Evolutionary conservation across 2,113 vertebrate species (phyloP), one percentile per base, ranked within the genome.

Genomic region (Onychorhynchus coronatus): DNA sequence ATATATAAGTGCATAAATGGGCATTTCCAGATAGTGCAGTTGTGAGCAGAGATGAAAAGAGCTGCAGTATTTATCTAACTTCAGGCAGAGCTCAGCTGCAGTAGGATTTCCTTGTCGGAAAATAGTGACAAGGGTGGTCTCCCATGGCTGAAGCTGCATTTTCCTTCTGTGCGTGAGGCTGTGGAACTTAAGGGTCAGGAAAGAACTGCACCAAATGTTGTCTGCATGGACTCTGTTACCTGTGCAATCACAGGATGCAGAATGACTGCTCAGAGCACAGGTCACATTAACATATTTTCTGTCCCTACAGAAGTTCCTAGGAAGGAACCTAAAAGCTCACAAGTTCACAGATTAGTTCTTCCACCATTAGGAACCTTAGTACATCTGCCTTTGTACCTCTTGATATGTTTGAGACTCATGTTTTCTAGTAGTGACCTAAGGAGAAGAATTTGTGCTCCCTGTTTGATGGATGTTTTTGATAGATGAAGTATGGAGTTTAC

Each of bases 1-100:
- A 47, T 52, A 24, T 65, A 71, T 91, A 91, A 92, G 91, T 52
- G 37, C 53, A 39, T 39, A 78, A 81, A 92, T 61, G 62, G 86
- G 46, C 80, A 89, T 87, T 97, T 94, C 76, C 84, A 89, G 88
- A 58, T 9, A 0, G 41, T 11, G 52, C 35, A 9, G 17, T 16
- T 15, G 79, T 33, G 74, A 87, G 39, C 11, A 27, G 68, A 79
- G 30, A 62, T 82, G 73, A 86, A 9, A 49, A 83, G 37, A 42
- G 20, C 56, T 56, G 30, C 56, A 22, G 16, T 35, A 46, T 46
- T 12, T 68, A 71, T 81, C 25, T 14, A 61, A 82, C 71, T 83
- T 88, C 30, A 52, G 75, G 39, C 37, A 77, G 65, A 75, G 66
- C 56, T 75, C 62, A 30, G 52, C 5, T 59, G n/a, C 55, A 20